These are phyloP conservation scores for Diprion similis DNA, from an alignment of 1,140 invertebrate species.

Conservation along the genomic window DNA sequence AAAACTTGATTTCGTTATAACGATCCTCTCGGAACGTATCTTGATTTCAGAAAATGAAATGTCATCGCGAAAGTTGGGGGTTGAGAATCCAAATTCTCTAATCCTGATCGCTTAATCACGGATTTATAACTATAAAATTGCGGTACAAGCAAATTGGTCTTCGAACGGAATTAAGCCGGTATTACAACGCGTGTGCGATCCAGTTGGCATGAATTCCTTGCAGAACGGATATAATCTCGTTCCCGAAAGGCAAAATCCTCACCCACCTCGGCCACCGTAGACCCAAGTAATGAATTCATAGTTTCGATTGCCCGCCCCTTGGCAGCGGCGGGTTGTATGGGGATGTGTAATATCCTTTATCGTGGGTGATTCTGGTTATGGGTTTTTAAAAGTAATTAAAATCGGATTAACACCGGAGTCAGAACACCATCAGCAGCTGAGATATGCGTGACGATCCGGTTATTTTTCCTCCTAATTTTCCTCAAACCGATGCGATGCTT, in stretches of 20 bases:
- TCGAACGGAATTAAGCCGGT: no score
- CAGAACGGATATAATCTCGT: background rate
- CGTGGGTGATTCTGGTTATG: constrained; percentile 37
- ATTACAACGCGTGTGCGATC: no score
- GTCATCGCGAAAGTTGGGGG: no score
- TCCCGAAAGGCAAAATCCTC: background rate
- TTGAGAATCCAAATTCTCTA: no score
- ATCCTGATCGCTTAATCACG: no score
- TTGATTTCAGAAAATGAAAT: no score
- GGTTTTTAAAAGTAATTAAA: constrained; percentile 45
- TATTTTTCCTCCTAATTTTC: background rate
- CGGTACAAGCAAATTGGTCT: no score
- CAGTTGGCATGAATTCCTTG: background rate
- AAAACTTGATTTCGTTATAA: no score
- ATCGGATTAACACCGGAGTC: constrained; percentile 25
- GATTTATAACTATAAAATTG: no score
- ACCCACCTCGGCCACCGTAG: background rate
- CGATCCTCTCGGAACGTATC: no score
- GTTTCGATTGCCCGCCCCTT: constrained; percentile 34
- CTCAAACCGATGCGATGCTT: no score
- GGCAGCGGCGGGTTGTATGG: no score
- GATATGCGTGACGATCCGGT: constrained; percentile 8
- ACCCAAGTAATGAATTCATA: constrained; percentile 43
- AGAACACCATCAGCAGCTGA: constrained; percentile 10
- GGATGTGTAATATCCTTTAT: constrained; percentile 32